Percentiles rank a stretch among this genome's conserved stretches.
phyloP scores from a whole-genome alignment of 2,113 vertebrate genomes.

The Nycticebus coucang region DNA sequence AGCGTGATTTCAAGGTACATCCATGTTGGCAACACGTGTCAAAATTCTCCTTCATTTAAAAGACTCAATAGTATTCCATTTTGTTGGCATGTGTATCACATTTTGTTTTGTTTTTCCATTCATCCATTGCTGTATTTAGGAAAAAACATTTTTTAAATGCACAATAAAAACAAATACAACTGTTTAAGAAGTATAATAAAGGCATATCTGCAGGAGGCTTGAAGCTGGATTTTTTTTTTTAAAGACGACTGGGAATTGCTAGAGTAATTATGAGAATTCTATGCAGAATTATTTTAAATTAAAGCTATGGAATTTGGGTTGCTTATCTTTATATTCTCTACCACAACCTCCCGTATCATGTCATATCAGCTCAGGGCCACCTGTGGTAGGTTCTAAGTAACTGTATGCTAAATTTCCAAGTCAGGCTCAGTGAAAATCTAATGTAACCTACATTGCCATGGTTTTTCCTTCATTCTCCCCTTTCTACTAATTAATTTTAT shows the following conservation, averaged over 20 bases:
- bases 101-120: not conserved
- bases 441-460: not conserved
- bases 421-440: not conserved
- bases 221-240: not conserved
- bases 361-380: not conserved
- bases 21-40: not conserved
- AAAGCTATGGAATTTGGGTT: not conserved
- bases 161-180: constrained; percentile 11
- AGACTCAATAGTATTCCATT: not conserved
- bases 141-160: constrained; percentile 6
- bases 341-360: not conserved
- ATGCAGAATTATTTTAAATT: not conserved
- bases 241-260: not conserved
- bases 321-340: not conserved
- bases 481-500: not conserved
- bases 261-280: not conserved
- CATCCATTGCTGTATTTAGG: not conserved
- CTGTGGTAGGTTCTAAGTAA: not conserved
- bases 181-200: constrained; percentile 25
- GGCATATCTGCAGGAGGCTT: not conserved
- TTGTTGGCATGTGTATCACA: not conserved
- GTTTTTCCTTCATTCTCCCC: not conserved
- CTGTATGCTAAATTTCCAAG: not conserved
- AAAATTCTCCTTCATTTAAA: constrained; percentile 10
- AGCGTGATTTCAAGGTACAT: not conserved